Conservation (phyloP, 2,888 invertebrate genomes). For the Tetheella fluctuosa region DNA sequence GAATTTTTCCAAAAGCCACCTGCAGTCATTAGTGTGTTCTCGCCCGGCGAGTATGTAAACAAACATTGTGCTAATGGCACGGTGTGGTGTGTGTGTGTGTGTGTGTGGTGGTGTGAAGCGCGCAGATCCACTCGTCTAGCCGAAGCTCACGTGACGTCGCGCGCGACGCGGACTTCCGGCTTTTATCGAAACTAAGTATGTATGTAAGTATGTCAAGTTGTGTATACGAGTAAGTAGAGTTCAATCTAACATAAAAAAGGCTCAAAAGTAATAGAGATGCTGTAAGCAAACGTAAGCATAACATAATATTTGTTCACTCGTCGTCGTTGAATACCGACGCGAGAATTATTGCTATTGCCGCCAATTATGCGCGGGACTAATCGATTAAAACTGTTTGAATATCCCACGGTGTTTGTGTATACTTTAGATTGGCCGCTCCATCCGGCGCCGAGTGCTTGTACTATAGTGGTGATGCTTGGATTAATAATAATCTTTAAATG, state of each 20-base stretch:
- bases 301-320: background rate
- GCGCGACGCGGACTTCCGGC: background rate
- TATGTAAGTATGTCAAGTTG: background rate
- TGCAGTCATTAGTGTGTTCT: too few relatives aligned
- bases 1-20: too few relatives aligned
- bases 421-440: background rate
- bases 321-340: background rate
- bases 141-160: background rate
- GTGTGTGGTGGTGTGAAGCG: conserved; percentile 56
- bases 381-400: background rate
- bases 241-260: background rate
- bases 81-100: too few relatives aligned
- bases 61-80: too few relatives aligned
- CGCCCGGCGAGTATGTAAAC: conserved; percentile 22
- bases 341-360: background rate
- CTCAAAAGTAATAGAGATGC: background rate
- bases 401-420: background rate
- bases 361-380: background rate
- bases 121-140: background rate
- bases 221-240: background rate
- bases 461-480: background rate
- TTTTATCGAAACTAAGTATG: conserved; percentile 3
- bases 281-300: background rate
- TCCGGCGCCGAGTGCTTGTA: background rate
- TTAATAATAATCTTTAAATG: background rate